Base-by-base conservation (phyloP, 2,797 vertebrate species). In the Diplodus sargus region DNA sequence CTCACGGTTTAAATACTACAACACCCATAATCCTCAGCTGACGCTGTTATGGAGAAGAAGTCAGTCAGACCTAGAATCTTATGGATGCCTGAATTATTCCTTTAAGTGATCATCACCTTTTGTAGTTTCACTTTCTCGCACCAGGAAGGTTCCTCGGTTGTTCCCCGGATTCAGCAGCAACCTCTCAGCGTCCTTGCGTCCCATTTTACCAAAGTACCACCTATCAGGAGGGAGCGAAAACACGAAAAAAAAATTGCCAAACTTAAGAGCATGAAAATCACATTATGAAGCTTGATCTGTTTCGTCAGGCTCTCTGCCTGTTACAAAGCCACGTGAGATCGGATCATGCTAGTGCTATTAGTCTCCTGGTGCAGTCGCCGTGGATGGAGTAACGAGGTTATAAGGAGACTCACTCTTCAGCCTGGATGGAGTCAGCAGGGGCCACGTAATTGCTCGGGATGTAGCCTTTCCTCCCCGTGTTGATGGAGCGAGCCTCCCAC, bases 161-260 rank as follows among this genome's bases (percentile, higher is more conserved):
- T 99, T 99, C n/a, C 97, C 98, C 52, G 97, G 96, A 91, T 96
- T 97, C 91, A 99, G 89, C 86, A 99, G 96, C 72, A 98, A 90
- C 86, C 97, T 95, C 92, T 99, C 98, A 6, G 97, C 97, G 86
- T 99, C 98, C 93, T 99, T 99, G 59, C 98, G 96, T 39, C 98
- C 97, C 97, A 99, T 98, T 94, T 98, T 98, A 61, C 97, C 97
- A 95, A 99, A 99, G 94, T 98, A 99, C 97, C 97, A 99, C 90
- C 97, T 99, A 77, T 23, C 81, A 59, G 76, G 30, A 81, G 42
- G 60, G 22, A 59, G 11, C 13, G 66, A 2, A 6, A 3, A 22
- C 1, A 25, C 48, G 23, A 28, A 34, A 25, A 16, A 59, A 51
- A 52, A 54, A 3, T 4, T 5, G n/a, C 4, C 18, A 54, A n/a